Evolutionary conservation across 64 coral and sea anemone genomes (phyloP), one percentile per base, ranked within the genome.

Genomic region (Montipora efflorescens): DNA sequence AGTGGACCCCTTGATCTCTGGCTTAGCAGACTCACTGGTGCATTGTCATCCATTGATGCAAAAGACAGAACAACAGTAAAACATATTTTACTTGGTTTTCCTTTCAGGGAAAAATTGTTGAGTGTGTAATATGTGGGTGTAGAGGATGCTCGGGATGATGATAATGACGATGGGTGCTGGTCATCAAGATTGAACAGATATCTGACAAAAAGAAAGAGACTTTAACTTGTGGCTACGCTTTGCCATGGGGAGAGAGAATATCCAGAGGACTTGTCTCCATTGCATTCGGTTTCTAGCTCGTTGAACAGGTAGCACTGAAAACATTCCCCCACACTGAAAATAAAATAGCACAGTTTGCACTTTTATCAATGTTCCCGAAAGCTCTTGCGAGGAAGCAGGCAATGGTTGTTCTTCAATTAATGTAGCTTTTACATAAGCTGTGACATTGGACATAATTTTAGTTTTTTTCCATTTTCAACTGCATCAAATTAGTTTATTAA

Each of bases 81-180:
- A 8, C 53, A 57, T 57, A 57, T 57, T 6, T 8, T 11, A 6
- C 11, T 36, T 57, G 6, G 82, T 49, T 47, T 25, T 36, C 12
- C 68, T 90, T 86, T 67, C 87, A 99, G 98, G 98, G 98, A 15
- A 99, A 99, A 79, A 96, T 99, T 80, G 98, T 99, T 46, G 98
- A 99, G 70, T 99, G 98, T 93, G 98, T 99, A 5, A 95, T 99
- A 57, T 99, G 98, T 95, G 98, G 98, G 25, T 99, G 98, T 36
- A 71, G 98, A 87, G 98, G 98, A n/a, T 99, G 98, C 81, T 99
- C 98, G 75, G 98, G 98, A 18, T 86, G 66, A 86, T 49, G 9
- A 11, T 15, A 71, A 1, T 14, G 36, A 36, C 36, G 36, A 36
- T 36, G 36, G 36, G 36, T 36, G 36, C 36, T 36, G 36, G 1